These are phyloP conservation scores for Ooceraea biroi DNA, from an alignment of 1,140 invertebrate genomes.

Conservation along the genomic window DNA sequence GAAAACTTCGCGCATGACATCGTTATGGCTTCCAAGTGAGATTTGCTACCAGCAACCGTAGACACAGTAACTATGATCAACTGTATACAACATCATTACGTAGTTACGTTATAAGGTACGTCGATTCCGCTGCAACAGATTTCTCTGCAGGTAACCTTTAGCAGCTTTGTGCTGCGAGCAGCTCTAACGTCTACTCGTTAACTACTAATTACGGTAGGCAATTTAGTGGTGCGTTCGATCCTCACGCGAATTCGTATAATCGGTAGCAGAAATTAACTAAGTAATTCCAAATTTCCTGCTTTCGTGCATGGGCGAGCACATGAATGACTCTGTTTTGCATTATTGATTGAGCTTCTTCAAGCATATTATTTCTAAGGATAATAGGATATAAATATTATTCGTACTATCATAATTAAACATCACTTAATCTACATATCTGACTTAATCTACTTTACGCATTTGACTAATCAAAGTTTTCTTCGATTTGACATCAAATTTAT, in stretches of 20 bases:
- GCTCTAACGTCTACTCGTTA: conserved; percentile 43
- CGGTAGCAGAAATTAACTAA: conserved; percentile 50
- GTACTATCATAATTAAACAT: neutral
- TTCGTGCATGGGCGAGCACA: neutral
- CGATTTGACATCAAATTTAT: neutral
- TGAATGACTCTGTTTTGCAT: no score
- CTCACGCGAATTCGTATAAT: conserved; percentile 19
- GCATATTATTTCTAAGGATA: neutral
- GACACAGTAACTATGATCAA: conserved; percentile 65
- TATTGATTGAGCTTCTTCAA: neutral
- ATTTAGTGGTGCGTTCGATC: conserved; percentile 31
- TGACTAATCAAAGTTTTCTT: neutral
- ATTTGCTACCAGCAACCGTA: neutral
- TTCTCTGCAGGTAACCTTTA: conserved; percentile 20
- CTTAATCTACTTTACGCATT: conserved; percentile 11
- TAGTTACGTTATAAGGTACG: conserved; percentile 49
- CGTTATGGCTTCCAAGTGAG: neutral
- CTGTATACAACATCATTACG: conserved; percentile 58
- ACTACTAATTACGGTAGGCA: conserved; percentile 63
- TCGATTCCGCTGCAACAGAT: conserved; percentile 55
- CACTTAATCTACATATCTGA: neutral
- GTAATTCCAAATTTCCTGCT: conserved; percentile 18
- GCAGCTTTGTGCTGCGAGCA: conserved; percentile 23
- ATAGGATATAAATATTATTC: neutral
- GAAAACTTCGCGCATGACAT: conserved; percentile 20